phyloP scores from a whole-genome alignment of 2,797 vertebrate species.

The Caiman crocodilus region DNA sequence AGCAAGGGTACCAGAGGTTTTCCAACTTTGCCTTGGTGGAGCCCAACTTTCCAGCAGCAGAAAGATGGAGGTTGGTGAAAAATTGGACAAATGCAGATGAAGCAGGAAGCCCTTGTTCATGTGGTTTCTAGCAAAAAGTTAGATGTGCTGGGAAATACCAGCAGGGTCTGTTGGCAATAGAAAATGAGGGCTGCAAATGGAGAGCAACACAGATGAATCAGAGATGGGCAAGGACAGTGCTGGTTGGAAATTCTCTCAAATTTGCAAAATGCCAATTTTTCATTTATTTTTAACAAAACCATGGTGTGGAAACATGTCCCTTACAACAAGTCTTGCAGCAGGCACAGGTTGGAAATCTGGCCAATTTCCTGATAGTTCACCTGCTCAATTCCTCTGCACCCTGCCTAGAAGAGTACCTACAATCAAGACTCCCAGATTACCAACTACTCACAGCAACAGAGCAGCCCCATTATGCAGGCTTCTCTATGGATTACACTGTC shows the following conservation, averaged over 20 bases:
- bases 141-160: neutral
- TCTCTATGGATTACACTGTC: no score
- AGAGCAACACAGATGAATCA: neutral
- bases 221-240: neutral
- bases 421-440: neutral
- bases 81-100: neutral
- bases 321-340: no score
- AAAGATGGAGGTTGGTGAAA: neutral
- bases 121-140: neutral
- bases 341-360: no score
- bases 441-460: neutral
- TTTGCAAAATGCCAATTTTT: no score
- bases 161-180: neutral
- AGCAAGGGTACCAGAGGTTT: neutral
- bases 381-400: neutral
- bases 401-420: neutral
- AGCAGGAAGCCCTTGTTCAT: neutral
- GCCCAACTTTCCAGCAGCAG: conserved; percentile 1
- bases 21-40: neutral
- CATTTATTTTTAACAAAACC: no score
- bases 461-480: neutral
- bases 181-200: neutral
- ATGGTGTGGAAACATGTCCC: no score
- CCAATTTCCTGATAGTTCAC: neutral
- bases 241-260: neutral